A percentile compares a stretch with the other conserved stretches of the same genome.
These are phyloP conservation scores for Hycleus phaleratus DNA, from an alignment of 1,140 invertebrate species.

Conservation along the genomic window DNA sequence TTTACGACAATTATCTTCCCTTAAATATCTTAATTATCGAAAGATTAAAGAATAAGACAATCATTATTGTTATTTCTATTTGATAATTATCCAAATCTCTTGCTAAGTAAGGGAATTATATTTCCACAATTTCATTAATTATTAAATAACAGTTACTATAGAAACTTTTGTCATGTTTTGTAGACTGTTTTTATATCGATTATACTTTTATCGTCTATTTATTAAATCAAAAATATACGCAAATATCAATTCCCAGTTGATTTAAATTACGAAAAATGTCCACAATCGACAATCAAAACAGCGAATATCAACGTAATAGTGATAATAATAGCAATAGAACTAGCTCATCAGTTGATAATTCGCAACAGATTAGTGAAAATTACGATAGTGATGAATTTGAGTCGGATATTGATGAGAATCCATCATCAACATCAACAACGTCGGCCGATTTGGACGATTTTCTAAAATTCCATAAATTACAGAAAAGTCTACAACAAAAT, in stretches of 20 bases:
- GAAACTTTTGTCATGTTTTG: slow-evolving; percentile 10
- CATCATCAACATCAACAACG: not conserved
- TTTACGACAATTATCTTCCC: no score
- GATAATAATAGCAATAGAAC: not conserved
- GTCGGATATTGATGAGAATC: not conserved
- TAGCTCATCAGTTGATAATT: no score
- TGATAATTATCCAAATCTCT: no score
- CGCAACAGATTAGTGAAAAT: not conserved
- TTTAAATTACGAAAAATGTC: no score
- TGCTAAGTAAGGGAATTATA: no score
- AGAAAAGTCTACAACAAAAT: slow-evolving; percentile 1
- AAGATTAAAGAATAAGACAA: no score
- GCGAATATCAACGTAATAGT: no score
- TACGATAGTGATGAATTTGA: slow-evolving; percentile 3
- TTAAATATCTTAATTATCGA: no score
- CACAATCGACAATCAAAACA: no score
- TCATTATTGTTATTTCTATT: no score
- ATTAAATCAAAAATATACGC: not conserved
- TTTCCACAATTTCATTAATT: not conserved
- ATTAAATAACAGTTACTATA: slow-evolving; percentile 5
- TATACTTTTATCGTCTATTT: not conserved
- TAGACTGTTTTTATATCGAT: slow-evolving; percentile 1
- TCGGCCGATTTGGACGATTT: not conserved
- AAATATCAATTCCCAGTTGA: no score
- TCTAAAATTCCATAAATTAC: not conserved